Evolutionary conservation across 2,113 vertebrate species (phyloP).

Genomic region (Ibidorhyncha struthersii): DNA sequence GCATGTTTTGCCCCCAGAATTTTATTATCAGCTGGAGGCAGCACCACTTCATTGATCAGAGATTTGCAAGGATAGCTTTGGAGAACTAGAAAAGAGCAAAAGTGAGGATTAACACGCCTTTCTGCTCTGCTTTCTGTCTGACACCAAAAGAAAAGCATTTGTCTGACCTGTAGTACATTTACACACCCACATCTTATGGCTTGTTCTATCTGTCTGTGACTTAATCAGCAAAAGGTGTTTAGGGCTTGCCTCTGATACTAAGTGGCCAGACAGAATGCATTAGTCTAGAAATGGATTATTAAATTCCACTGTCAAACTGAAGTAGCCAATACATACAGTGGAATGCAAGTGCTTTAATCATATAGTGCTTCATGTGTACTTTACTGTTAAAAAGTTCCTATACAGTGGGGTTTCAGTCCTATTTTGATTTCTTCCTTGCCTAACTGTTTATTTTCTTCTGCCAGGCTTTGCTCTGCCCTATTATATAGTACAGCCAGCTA

Average conservation of each 20-base stretch:
- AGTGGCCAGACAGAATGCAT: not conserved
- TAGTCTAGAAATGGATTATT: not conserved
- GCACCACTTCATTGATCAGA: not conserved
- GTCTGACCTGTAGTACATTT: not conserved
- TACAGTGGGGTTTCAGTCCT: not conserved
- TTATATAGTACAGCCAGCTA: not conserved
- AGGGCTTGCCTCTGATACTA: not conserved
- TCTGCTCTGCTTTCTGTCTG: not conserved
- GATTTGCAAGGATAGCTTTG: not conserved
- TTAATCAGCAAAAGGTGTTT: not conserved
- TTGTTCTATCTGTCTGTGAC: not conserved
- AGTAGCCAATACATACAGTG: not conserved
- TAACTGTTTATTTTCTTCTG: not conserved
- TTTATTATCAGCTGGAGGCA: not conserved
- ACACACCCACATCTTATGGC: not conserved
- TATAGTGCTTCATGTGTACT: not conserved
- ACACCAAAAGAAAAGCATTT: not conserved
- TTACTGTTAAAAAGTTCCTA: not conserved
- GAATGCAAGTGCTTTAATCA: not conserved
- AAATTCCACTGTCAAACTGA: not conserved
- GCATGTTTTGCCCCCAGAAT: not conserved
- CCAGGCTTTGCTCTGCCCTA: not conserved
- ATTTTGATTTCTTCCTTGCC: not conserved
- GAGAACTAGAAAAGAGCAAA: not conserved
- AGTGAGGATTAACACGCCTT: not conserved